Conservation (phyloP, 2,888 invertebrate genomes). For the Heliconius sara region DNA sequence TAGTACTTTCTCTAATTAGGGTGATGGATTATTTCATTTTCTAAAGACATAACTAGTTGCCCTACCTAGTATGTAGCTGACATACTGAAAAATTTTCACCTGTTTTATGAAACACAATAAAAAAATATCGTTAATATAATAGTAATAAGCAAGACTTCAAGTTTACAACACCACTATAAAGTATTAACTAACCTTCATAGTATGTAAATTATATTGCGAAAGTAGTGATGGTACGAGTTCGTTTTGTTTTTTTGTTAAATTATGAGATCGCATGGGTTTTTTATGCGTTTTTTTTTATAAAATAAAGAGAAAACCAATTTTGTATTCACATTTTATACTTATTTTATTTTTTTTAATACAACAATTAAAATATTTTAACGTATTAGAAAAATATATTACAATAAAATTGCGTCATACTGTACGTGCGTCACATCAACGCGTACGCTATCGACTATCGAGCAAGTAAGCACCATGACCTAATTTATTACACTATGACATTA, state of each 20-base stretch:
- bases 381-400: not conserved
- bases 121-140: not conserved
- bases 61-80: too few relatives aligned
- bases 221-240: not conserved
- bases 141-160: not conserved
- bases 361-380: not conserved
- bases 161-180: not conserved
- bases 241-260: not conserved
- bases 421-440: not conserved
- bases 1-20: not conserved
- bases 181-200: not conserved
- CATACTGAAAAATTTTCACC: too few relatives aligned
- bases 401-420: not conserved
- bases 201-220: not conserved
- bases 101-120: not conserved
- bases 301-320: too few relatives aligned
- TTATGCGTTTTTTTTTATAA: not conserved
- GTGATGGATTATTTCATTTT: not conserved
- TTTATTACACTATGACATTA: slow-evolving; percentile 3
- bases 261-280: not conserved
- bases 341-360: too few relatives aligned
- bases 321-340: too few relatives aligned
- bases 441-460: slow-evolving; percentile 10
- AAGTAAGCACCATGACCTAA: slow-evolving; percentile 5
- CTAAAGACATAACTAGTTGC: not conserved